Evolutionary conservation across 2,797 vertebrate genomes (phyloP).

Genomic region (Trichosurus vulpecula): DNA sequence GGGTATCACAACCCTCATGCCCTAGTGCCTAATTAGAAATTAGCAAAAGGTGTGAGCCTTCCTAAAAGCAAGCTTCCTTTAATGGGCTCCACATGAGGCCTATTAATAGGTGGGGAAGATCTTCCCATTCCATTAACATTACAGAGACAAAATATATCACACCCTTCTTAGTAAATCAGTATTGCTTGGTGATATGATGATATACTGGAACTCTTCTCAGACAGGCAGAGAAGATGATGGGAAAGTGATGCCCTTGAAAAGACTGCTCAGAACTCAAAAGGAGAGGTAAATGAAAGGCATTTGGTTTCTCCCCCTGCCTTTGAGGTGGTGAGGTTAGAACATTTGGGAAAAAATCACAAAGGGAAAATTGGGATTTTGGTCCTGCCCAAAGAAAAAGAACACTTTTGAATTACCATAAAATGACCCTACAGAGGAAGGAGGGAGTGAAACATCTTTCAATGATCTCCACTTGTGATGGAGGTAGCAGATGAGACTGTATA

Average conservation of each 20-base stretch:
- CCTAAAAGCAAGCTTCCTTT: no score
- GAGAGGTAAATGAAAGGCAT: not conserved
- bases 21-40: no score
- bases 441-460: not conserved
- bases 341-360: not conserved
- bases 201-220: not conserved
- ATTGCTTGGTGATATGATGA: not conserved
- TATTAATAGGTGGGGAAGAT: no score
- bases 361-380: not conserved
- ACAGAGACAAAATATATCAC: not conserved
- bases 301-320: not conserved
- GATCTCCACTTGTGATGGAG: not conserved
- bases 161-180: not conserved
- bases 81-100: no score
- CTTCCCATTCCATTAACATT: no score
- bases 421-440: not conserved
- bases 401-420: not conserved
- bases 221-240: not conserved
- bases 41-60: no score
- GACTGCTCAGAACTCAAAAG: not conserved
- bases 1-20: no score
- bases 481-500: not conserved
- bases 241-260: not conserved
- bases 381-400: not conserved
- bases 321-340: not conserved